These are phyloP conservation scores for Sarcophaga rosellei DNA, from an alignment of 2,888 invertebrate genomes.

Conservation along the genomic window DNA sequence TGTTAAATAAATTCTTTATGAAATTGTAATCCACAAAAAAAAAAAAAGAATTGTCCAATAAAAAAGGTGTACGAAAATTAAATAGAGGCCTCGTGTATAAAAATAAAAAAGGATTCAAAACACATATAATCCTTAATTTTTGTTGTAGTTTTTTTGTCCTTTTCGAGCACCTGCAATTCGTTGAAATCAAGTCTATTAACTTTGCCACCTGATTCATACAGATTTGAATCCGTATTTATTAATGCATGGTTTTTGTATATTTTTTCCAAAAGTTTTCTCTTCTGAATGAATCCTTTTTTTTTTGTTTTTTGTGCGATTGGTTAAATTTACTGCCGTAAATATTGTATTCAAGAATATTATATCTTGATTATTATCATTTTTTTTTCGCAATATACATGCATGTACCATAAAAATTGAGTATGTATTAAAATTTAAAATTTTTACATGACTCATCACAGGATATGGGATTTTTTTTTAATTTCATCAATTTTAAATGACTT, in stretches of 20 bases:
- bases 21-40: constrained; percentile 30
- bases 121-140: background rate
- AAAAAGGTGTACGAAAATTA: constrained; percentile 29
- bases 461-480: too few relatives aligned
- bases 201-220: constrained; percentile 1
- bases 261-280: background rate
- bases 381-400: background rate
- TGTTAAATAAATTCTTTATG: constrained; percentile 48
- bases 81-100: background rate
- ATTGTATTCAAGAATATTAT: background rate
- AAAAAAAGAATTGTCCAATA: background rate
- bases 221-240: constrained; percentile 26
- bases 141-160: background rate
- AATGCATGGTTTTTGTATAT: background rate
- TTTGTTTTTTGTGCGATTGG: background rate
- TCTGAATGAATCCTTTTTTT: background rate
- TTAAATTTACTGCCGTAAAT: background rate
- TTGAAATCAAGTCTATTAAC: constrained; percentile 44
- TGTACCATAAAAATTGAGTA: too few relatives aligned
- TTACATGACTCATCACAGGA: too few relatives aligned
- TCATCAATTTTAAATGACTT: too few relatives aligned
- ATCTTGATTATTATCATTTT: constrained; percentile 6
- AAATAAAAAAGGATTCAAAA: background rate
- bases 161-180: constrained; percentile 7
- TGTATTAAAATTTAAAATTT: too few relatives aligned